Percentiles rank a stretch among this genome's conserved stretches.
phyloP scores from a whole-genome alignment of 2,888 invertebrate genomes.

The Macropis europaea region DNA sequence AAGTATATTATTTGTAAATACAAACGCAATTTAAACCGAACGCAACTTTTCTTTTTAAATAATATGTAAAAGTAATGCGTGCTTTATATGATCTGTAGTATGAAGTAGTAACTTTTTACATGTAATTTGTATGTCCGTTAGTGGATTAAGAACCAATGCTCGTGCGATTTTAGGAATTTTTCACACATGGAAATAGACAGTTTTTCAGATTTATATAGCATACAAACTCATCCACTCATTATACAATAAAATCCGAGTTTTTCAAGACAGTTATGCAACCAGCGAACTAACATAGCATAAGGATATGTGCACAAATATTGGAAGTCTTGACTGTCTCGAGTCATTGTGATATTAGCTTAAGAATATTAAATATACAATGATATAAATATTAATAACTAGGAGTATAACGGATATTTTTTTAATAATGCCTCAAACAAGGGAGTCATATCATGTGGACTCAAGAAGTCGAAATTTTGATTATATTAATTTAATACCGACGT shows the following conservation, averaged over 20 bases:
- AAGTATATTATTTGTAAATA: slow-evolving; percentile 49
- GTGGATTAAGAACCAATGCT: slow-evolving; percentile 44
- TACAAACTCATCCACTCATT: slow-evolving; percentile 49
- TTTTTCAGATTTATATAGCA: slow-evolving; percentile 59
- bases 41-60: slow-evolving; percentile 33
- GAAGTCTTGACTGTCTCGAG: slow-evolving; percentile 76
- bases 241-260: slow-evolving; percentile 45
- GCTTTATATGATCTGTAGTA: slow-evolving; percentile 44
- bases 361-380: slow-evolving; percentile 63
- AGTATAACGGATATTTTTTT: slow-evolving; percentile 67
- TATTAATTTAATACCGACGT: slow-evolving; percentile 48
- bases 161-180: slow-evolving; percentile 57
- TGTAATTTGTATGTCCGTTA: slow-evolving; percentile 60
- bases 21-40: slow-evolving; percentile 23
- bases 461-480: slow-evolving; percentile 52
- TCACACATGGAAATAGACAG: slow-evolving; percentile 55
- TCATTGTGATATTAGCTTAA: slow-evolving; percentile 78
- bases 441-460: slow-evolving; percentile 67
- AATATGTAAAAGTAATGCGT: slow-evolving; percentile 20
- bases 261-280: slow-evolving; percentile 49
- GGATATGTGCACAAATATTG: slow-evolving; percentile 69
- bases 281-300: slow-evolving; percentile 49
- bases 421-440: slow-evolving; percentile 62
- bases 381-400: slow-evolving; percentile 63
- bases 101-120: slow-evolving; percentile 54